A percentile compares a stretch with the other conserved stretches of the same genome.
These are phyloP conservation scores for Clinocottus analis DNA, from an alignment of 2,113 vertebrate genomes.

Conservation along the genomic window DNA sequence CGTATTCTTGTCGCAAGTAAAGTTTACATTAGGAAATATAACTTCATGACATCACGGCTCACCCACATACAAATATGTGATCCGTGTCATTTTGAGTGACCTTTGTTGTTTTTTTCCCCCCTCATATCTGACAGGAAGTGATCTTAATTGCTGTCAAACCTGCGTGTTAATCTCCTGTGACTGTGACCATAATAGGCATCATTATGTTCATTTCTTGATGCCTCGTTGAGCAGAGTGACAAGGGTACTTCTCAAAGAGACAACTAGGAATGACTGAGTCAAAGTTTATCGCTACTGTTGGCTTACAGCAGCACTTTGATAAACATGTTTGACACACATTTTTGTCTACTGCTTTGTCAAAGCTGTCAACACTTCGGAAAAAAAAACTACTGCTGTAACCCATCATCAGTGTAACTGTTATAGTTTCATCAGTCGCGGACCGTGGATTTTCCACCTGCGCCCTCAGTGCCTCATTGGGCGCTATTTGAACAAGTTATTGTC, in stretches of 20 bases:
- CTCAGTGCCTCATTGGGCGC: no score
- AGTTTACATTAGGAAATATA: no score
- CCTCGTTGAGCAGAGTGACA: no score
- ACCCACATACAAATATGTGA: not conserved
- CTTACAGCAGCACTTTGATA: not conserved
- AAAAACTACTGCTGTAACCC: not conserved
- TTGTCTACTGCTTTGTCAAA: not conserved
- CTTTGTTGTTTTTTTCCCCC: not conserved
- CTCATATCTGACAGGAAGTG: not conserved
- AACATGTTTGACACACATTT: not conserved
- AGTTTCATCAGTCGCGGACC: no score
- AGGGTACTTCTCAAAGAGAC: not conserved
- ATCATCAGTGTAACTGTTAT: no score
- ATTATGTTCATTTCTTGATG: not conserved
- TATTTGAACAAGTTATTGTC: no score
- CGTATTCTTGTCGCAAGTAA: no score
- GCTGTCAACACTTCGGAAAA: constrained; percentile 1
- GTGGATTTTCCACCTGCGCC: no score
- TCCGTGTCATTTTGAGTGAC: not conserved
- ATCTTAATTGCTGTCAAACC: not conserved
- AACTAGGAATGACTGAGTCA: not conserved
- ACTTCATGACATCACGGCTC: no score
- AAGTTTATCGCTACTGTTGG: not conserved
- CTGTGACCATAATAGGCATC: not conserved
- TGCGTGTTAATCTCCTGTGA: not conserved